Conservation (phyloP, 2,888 invertebrate species). For the Cephus pygmeus region DNA sequence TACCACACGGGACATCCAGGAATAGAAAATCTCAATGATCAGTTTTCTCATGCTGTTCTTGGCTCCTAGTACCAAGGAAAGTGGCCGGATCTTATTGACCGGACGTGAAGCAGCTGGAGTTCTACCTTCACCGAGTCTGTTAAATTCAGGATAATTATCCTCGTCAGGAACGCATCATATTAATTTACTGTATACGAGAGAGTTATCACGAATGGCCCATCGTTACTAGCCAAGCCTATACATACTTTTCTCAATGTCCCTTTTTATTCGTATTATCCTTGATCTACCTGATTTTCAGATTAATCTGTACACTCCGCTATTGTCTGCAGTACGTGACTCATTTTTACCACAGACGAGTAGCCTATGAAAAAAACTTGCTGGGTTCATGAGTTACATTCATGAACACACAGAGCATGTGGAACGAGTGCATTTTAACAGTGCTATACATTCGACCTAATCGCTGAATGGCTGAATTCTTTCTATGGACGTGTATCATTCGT, state of each 20-base stretch:
- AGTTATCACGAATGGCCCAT: not conserved
- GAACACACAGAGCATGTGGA: not conserved
- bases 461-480: not conserved
- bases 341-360: not conserved
- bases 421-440: conserved; percentile 6
- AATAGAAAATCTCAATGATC: conserved; percentile 54
- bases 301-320: not conserved
- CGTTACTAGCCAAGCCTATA: not conserved
- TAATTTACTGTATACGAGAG: not conserved
- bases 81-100: not conserved
- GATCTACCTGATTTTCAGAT: not conserved
- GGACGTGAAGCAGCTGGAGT: not conserved
- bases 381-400: not conserved
- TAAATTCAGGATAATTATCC: not conserved
- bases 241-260: not conserved
- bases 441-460: conserved; percentile 1
- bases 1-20: conserved; percentile 47
- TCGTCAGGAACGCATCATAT: not conserved
- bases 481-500: not conserved
- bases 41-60: not conserved
- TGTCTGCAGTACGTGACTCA: not conserved
- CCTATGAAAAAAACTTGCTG: not conserved
- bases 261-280: not conserved
- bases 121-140: not conserved
- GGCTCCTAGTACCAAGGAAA: not conserved